Conservation (phyloP, 2,113 vertebrate genomes). For the Scophthalmus maximus region DNA sequence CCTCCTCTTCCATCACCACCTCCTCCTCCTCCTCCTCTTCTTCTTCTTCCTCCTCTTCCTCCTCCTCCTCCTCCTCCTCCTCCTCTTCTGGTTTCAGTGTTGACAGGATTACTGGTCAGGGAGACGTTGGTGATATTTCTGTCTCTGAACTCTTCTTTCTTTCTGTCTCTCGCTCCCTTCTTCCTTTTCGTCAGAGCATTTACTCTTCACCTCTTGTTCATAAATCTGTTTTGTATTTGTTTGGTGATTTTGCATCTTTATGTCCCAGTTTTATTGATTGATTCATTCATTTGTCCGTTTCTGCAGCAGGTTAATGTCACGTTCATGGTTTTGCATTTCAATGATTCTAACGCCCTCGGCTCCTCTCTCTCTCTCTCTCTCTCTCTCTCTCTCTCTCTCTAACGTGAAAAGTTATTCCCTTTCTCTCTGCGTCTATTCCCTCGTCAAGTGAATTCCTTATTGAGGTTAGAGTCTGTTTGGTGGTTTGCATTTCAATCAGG, state of each 20-base stretch:
- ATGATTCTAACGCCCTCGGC: neutral
- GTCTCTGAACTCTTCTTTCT: neutral
- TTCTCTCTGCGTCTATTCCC: neutral
- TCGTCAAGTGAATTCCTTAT: constrained; percentile 8
- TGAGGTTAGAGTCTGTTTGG: constrained; percentile 22
- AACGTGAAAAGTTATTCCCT: neutral
- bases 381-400: neutral
- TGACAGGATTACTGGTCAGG: constrained; percentile 30
- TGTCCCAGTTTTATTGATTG: neutral
- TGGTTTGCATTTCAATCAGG: constrained; percentile 54
- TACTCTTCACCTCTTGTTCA: neutral
- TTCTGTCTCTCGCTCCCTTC: neutral
- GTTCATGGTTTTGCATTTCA: constrained; percentile 15
- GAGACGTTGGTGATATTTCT: neutral
- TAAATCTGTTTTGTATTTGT: neutral
- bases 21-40: too few species aligned
- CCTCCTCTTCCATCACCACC: neutral
- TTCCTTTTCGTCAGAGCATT: neutral
- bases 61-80: neutral
- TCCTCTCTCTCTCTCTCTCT: neutral
- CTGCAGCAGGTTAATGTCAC: neutral
- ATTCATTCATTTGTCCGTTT: neutral
- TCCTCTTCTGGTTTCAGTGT: neutral
- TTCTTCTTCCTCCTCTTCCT: too few species aligned
- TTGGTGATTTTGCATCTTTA: neutral